Conservation (phyloP, 2,113 vertebrate species). For the Plotosus lineatus region DNA sequence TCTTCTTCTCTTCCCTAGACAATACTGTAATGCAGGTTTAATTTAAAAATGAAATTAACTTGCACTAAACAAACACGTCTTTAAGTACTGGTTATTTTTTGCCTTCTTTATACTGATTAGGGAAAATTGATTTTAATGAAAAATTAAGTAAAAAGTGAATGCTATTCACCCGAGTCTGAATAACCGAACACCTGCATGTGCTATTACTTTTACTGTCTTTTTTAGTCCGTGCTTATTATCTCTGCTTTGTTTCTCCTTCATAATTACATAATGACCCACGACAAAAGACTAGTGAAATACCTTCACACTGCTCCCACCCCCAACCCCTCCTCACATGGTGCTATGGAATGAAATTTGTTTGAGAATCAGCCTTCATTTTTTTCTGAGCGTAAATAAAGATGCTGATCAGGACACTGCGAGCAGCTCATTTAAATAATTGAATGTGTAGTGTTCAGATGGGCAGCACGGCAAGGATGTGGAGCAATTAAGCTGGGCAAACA, state of each 20-base stretch:
- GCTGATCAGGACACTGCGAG: constrained; percentile 55
- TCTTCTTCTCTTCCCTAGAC: background rate
- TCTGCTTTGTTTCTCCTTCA: constrained; percentile 18
- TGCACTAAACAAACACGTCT: no score
- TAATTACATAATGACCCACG: constrained; percentile 59
- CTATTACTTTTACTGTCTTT: constrained; percentile 2
- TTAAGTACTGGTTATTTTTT: background rate
- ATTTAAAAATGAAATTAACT: background rate
- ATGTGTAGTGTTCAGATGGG: constrained; percentile 67
- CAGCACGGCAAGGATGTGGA: constrained; percentile 59
- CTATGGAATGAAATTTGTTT: constrained; percentile 62
- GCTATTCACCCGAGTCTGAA: constrained; percentile 3
- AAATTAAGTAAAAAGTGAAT: background rate
- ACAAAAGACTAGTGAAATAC: constrained; percentile 58
- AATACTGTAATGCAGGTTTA: background rate
- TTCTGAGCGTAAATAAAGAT: constrained; percentile 64
- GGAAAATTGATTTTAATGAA: constrained; percentile 7
- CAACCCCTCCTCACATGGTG: constrained; percentile 59
- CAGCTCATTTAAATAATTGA: constrained; percentile 73
- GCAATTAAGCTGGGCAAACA: constrained; percentile 47
- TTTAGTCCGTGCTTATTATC: constrained; percentile 39
- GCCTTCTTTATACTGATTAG: background rate
- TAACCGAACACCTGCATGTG: constrained; percentile 29
- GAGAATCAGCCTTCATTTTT: constrained; percentile 59
- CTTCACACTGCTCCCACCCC: constrained; percentile 57